Evolutionary conservation across 1,140 invertebrate genomes (phyloP).

Genomic region (Drosophila funebris): DNA sequence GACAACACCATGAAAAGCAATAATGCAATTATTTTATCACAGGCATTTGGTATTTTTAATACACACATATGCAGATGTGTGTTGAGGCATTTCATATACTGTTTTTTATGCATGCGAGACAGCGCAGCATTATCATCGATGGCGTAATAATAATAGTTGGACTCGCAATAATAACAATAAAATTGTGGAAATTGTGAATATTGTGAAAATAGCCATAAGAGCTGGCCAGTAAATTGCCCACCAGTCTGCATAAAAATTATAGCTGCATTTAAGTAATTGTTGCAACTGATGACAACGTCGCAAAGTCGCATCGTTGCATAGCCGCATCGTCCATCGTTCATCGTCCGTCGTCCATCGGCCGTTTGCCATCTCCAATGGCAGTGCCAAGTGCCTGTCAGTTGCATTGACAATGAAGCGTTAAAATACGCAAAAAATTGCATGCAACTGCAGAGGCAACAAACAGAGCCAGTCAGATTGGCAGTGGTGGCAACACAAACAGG

Average conservation of each 20-base stretch:
- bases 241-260: slow-evolving; percentile 66
- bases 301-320: slow-evolving; percentile 35
- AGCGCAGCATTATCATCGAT: slow-evolving; percentile 49
- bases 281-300: slow-evolving; percentile 73
- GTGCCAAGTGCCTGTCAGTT: slow-evolving; percentile 59
- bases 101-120: slow-evolving; percentile 17
- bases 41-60: slow-evolving; percentile 24
- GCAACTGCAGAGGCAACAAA: slow-evolving; percentile 5
- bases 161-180: slow-evolving; percentile 71
- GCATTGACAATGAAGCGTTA: slow-evolving; percentile 62
- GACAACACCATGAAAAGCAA: slow-evolving; percentile 47
- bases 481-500: slow-evolving; percentile 2
- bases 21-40: slow-evolving; percentile 71
- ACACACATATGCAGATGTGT: slow-evolving; percentile 20
- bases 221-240: slow-evolving; percentile 59
- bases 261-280: slow-evolving; percentile 81
- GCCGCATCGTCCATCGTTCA: too few species aligned
- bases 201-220: slow-evolving; percentile 65
- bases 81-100: slow-evolving; percentile 14
- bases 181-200: slow-evolving; percentile 73
- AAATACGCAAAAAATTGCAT: slow-evolving; percentile 64
- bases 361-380: slow-evolving; percentile 21
- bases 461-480: background rate
- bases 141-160: slow-evolving; percentile 71
- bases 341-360: too few species aligned